Evolutionary conservation across 2,113 vertebrate genomes (phyloP).

Genomic region (Alectura lathami): DNA sequence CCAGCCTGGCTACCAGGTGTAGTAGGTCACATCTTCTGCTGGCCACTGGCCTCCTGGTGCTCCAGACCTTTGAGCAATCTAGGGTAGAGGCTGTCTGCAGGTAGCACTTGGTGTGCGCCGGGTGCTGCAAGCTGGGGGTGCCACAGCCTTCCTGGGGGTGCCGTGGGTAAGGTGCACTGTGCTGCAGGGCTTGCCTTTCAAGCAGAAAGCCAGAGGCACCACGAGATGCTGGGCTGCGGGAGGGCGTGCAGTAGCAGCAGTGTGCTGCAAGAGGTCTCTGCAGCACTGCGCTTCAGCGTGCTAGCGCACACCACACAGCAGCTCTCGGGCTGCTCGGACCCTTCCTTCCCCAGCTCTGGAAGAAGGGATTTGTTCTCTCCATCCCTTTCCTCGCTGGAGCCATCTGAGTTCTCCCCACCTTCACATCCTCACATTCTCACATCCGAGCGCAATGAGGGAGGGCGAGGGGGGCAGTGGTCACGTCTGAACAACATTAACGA

Average conservation of each 20-base stretch:
- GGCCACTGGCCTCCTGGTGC: accelerated
- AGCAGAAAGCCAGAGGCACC: accelerated
- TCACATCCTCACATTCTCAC: accelerated
- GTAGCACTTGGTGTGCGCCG: neutral
- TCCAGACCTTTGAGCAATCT: neutral
- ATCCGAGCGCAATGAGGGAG: accelerated
- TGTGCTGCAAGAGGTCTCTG: conserved; percentile 61
- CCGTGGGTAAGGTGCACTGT: too few species aligned
- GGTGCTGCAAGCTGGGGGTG: neutral
- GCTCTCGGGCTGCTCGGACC: accelerated
- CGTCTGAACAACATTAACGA: accelerated
- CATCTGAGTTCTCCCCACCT: neutral
- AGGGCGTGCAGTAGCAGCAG: neutral
- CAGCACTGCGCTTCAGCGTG: neutral
- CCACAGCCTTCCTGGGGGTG: neutral
- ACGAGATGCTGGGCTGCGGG: neutral
- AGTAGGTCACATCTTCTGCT: neutral
- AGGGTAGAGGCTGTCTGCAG: neutral
- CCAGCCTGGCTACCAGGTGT: neutral
- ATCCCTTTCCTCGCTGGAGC: neutral
- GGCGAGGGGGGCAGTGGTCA: neutral
- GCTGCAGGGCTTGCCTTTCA: accelerated
- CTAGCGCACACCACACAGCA: accelerated
- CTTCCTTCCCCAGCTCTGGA: neutral
- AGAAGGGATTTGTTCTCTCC: neutral